Percentiles rank a stretch among this genome's conserved stretches.
Conservation (phyloP, 2,113 vertebrate genomes). For the Monopterus albus region DNA sequence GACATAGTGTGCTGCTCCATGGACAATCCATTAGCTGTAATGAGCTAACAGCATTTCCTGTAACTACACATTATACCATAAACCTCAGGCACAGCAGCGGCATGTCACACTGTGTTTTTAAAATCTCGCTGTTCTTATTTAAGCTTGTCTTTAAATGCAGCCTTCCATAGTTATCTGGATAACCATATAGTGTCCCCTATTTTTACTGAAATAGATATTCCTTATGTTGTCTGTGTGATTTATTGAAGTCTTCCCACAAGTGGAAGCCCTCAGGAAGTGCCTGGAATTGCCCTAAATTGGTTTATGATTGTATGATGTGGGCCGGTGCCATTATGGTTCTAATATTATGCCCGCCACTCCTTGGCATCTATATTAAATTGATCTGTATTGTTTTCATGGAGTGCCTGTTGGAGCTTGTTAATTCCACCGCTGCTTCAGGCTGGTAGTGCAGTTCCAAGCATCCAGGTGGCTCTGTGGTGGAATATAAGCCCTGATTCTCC, state of each 20-base stretch:
- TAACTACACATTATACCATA: constrained; percentile 38
- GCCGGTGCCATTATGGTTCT: constrained; percentile 76
- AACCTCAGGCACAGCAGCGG: constrained; percentile 15
- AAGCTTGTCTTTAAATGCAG: constrained; percentile 72
- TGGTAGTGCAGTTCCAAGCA: constrained; percentile 38
- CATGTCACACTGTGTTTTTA: constrained; percentile 37
- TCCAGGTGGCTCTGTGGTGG: constrained; percentile 47
- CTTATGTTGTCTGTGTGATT: constrained; percentile 85
- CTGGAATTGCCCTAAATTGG: constrained; percentile 87
- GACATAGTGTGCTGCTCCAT: constrained; percentile 25
- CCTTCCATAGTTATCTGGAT: constrained; percentile 61
- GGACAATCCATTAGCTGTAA: constrained; percentile 63
- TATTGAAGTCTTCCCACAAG: constrained; percentile 86
- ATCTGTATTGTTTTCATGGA: constrained; percentile 82
- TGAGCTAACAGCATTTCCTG: constrained; percentile 58
- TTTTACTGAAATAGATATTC: constrained; percentile 84
- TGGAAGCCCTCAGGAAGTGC: constrained; percentile 86
- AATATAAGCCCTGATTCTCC: constrained; percentile 27
- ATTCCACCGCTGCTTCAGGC: constrained; percentile 73
- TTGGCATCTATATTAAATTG: constrained; percentile 85
- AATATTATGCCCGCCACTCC: constrained; percentile 82
- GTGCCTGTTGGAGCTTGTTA: constrained; percentile 79
- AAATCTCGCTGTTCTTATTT: constrained; percentile 61
- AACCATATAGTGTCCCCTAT: constrained; percentile 78
- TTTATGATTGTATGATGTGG: constrained; percentile 86